Conservation (phyloP, 1,140 invertebrate species). For the Scaptomyza pallida region DNA sequence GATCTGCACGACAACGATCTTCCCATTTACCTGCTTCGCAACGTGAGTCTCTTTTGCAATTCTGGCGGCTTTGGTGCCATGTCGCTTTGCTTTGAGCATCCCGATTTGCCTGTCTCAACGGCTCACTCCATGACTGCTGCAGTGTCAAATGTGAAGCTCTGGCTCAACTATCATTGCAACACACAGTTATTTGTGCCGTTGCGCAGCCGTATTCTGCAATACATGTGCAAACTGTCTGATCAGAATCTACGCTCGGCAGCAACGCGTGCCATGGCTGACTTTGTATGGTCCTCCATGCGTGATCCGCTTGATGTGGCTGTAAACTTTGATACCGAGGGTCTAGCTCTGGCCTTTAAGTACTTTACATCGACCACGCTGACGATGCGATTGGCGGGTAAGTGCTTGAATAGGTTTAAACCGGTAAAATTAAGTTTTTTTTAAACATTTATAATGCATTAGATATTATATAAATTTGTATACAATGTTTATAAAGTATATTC, state of each 20-base stretch:
- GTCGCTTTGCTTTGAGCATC: constrained; percentile 92
- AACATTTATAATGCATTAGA: no score
- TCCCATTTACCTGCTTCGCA: constrained; percentile 93
- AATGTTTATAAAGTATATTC: no score
- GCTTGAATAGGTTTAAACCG: not conserved
- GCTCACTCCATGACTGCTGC: constrained; percentile 95
- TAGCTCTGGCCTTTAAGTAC: constrained; percentile 96
- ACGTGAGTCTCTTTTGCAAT: constrained; percentile 96
- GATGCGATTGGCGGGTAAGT: constrained; percentile 91
- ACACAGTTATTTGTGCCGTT: constrained; percentile 94
- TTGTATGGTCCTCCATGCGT: constrained; percentile 97
- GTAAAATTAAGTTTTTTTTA: no score
- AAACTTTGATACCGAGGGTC: constrained; percentile 94
- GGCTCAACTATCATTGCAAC: constrained; percentile 95
- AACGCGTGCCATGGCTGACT: constrained; percentile 96
- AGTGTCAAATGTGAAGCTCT: constrained; percentile 96
- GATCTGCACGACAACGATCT: constrained; percentile 97
- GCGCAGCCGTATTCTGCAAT: constrained; percentile 92
- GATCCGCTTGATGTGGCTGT: constrained; percentile 94
- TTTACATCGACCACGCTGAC: constrained; percentile 96
- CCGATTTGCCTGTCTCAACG: constrained; percentile 92
- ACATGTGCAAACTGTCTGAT: constrained; percentile 96
- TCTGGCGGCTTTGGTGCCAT: constrained; percentile 93
- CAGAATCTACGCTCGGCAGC: constrained; percentile 94
- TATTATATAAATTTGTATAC: no score